phyloP scores from a whole-genome alignment of 2,113 vertebrate species.

The Pseudorhombus dupliciocellatus region DNA sequence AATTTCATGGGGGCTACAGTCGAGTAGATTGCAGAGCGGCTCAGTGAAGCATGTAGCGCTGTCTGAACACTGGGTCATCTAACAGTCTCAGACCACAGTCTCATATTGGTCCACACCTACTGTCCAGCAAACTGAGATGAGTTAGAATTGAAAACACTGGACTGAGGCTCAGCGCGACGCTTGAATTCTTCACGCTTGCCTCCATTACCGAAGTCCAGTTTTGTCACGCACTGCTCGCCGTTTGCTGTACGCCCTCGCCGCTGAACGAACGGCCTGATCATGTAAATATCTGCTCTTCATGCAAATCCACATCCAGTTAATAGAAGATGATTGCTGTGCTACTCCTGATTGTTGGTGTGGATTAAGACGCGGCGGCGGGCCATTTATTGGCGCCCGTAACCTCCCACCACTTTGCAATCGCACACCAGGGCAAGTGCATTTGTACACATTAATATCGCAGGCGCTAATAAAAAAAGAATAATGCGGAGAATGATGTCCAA shows the following conservation, averaged over 20 bases:
- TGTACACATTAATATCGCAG: slow-evolving; percentile 32
- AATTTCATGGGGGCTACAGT: slow-evolving; percentile 62
- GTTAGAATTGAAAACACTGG: slow-evolving; percentile 54
- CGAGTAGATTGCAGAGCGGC: slow-evolving; percentile 54
- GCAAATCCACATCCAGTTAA: slow-evolving; percentile 60
- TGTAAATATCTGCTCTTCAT: slow-evolving; percentile 65
- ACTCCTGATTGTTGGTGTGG: slow-evolving; percentile 52
- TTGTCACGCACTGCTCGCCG: slow-evolving; percentile 28
- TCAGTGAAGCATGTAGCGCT: slow-evolving; percentile 69
- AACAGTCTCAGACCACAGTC: slow-evolving; percentile 62
- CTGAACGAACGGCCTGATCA: slow-evolving; percentile 38
- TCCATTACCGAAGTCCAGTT: background rate
- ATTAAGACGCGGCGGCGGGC: slow-evolving; percentile 29
- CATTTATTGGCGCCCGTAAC: slow-evolving; percentile 43
- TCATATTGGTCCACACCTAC: slow-evolving; percentile 49
- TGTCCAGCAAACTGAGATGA: slow-evolving; percentile 47
- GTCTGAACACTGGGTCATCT: slow-evolving; percentile 63
- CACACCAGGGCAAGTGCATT: slow-evolving; percentile 21
- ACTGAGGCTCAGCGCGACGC: slow-evolving; percentile 27
- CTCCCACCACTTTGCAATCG: slow-evolving; percentile 22
- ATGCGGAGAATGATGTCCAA: slow-evolving; percentile 43
- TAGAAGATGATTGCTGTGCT: slow-evolving; percentile 55
- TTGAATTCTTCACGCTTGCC: slow-evolving; percentile 8
- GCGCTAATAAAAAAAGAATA: slow-evolving; percentile 50
- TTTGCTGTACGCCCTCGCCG: too few relatives aligned